Conservation (phyloP, 1,140 invertebrate genomes). For the Radopholus similis region DNA sequence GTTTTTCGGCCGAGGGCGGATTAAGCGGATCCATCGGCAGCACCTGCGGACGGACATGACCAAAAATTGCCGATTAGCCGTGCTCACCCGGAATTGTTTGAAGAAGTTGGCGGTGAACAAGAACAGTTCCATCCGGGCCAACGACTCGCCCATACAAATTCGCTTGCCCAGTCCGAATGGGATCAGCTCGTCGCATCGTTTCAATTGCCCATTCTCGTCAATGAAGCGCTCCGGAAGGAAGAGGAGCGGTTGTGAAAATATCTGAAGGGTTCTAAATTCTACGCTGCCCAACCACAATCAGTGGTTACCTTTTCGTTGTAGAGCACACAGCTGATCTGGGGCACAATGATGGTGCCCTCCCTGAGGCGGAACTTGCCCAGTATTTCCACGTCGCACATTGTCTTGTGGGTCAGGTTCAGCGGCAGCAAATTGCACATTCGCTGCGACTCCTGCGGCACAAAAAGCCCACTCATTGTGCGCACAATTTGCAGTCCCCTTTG, state of each 20-base stretch:
- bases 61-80: not conserved
- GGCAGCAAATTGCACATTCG: constrained; percentile 30
- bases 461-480: not conserved
- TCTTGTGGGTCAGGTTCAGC: constrained; percentile 22
- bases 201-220: constrained; percentile 28
- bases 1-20: constrained; percentile 14
- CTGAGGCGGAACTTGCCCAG: not conserved
- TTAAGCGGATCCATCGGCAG: constrained; percentile 20
- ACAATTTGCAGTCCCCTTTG: not conserved
- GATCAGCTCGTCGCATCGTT: constrained; percentile 19
- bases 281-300: no score
- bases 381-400: constrained; percentile 26
- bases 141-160: constrained; percentile 26
- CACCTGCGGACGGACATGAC: not conserved
- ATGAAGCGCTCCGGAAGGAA: constrained; percentile 77
- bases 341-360: constrained; percentile 19
- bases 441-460: constrained; percentile 24
- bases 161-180: constrained; percentile 29
- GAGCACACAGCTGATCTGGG: constrained; percentile 30
- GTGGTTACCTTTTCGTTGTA: constrained; percentile 28
- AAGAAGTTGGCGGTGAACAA: constrained; percentile 32
- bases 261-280: constrained; percentile 23
- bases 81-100: constrained; percentile 4
- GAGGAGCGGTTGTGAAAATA: constrained; percentile 78
- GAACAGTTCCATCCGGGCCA: constrained; percentile 31